These are phyloP conservation scores for Allolobophora icterica DNA, from an alignment of 2,888 invertebrate species.

Conservation along the genomic window DNA sequence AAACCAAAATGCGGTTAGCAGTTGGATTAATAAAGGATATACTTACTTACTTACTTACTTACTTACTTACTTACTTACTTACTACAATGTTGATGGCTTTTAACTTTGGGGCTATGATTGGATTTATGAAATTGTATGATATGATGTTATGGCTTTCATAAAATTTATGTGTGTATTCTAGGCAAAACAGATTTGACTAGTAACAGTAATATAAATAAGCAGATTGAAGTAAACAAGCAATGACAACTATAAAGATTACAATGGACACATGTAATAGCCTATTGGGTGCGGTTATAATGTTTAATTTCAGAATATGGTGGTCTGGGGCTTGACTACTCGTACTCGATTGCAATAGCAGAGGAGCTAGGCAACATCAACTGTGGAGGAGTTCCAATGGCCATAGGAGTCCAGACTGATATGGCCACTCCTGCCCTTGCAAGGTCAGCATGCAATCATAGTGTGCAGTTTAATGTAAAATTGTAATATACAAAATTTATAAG, in stretches of 20 bases:
- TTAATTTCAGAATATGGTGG: constrained; percentile 68
- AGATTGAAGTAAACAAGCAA: neutral
- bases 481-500: neutral
- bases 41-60: too few species aligned
- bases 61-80: too few species aligned
- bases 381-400: constrained; percentile 69
- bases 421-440: constrained; percentile 69
- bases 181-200: neutral
- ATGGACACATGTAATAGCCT: neutral
- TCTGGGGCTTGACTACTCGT: constrained; percentile 69
- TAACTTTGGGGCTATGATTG: neutral
- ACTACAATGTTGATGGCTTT: neutral
- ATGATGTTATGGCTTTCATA: neutral
- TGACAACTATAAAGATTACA: neutral
- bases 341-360: constrained; percentile 69
- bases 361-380: constrained; percentile 68
- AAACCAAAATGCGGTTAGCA: too few species aligned
- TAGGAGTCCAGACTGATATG: constrained; percentile 70
- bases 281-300: neutral
- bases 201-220: neutral
- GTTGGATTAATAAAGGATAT: too few species aligned
- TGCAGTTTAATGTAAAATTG: neutral
- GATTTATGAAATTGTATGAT: neutral
- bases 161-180: neutral
- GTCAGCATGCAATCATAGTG: constrained; percentile 43